phyloP scores from a whole-genome alignment of 2,888 invertebrate species.

The Cyaniris semiargus region DNA sequence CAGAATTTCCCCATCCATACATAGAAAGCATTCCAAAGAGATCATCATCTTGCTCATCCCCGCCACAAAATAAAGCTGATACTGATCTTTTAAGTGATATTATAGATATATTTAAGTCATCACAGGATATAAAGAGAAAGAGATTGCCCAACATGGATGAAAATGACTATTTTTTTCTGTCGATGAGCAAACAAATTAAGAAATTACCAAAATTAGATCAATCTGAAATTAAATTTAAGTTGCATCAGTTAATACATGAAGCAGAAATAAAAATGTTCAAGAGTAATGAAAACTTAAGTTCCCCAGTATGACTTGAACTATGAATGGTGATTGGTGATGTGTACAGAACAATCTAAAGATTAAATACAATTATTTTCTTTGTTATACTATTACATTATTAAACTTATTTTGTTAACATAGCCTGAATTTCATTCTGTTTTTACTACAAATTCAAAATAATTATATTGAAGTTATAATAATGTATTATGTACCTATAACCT shows the following conservation, averaged over 20 bases:
- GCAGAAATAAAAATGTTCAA: conserved; percentile 32
- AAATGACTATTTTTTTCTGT: conserved; percentile 38
- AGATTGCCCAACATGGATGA: conserved; percentile 28
- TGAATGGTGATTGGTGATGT: too few relatives aligned
- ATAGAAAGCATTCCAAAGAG: not conserved
- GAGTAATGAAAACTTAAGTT: not conserved
- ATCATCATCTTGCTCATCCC: not conserved
- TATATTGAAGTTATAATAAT: too few relatives aligned
- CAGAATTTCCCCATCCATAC: not conserved
- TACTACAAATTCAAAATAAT: too few relatives aligned
- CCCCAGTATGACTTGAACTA: too few relatives aligned
- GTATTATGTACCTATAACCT: too few relatives aligned
- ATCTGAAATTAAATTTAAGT: conserved; percentile 38
- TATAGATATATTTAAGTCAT: not conserved
- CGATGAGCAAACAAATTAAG: conserved; percentile 38
- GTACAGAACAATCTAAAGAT: too few relatives aligned
- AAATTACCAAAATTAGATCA: conserved; percentile 37
- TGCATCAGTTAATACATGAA: conserved; percentile 37
- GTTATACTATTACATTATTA: too few relatives aligned
- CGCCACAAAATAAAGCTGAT: conserved; percentile 2
- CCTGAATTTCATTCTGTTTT: too few relatives aligned
- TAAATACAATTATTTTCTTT: too few relatives aligned
- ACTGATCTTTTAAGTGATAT: not conserved
- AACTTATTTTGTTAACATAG: too few relatives aligned
- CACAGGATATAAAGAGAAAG: not conserved